These are phyloP conservation scores for Vanacampus margaritifer DNA, from an alignment of 2,113 vertebrate species.

Conservation along the genomic window DNA sequence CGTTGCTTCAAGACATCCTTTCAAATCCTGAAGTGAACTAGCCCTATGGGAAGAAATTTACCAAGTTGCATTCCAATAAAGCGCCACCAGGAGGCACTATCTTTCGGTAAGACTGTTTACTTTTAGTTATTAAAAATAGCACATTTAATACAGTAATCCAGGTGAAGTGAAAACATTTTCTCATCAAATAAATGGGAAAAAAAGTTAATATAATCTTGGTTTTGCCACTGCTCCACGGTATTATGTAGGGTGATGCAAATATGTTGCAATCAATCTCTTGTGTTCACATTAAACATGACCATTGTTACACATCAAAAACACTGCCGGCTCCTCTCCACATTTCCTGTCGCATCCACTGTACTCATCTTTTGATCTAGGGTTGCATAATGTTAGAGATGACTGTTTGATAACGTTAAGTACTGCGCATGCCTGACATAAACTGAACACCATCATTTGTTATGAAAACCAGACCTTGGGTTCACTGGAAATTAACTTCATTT, in stretches of 20 bases:
- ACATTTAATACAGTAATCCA: background rate
- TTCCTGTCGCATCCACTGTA: background rate
- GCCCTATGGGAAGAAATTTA: no score
- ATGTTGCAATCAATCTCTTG: background rate
- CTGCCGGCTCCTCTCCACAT: background rate
- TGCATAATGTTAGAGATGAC: background rate
- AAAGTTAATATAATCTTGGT: background rate
- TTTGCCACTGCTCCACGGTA: background rate
- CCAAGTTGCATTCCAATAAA: background rate
- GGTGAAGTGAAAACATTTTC: background rate
- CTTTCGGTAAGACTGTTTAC: no score
- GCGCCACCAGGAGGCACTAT: background rate
- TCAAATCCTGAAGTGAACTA: no score
- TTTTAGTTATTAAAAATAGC: background rate
- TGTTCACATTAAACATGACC: background rate
- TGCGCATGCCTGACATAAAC: background rate
- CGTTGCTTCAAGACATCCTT: no score
- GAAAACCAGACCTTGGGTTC: background rate
- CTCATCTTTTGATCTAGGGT: slow-evolving; percentile 1
- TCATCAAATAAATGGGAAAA: background rate
- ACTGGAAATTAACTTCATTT: background rate
- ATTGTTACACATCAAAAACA: background rate
- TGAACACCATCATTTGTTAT: background rate
- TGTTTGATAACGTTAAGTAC: background rate
- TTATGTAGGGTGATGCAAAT: background rate